These are phyloP conservation scores for Machimus atricapillus DNA, from an alignment of 2,888 invertebrate genomes.

Conservation along the genomic window DNA sequence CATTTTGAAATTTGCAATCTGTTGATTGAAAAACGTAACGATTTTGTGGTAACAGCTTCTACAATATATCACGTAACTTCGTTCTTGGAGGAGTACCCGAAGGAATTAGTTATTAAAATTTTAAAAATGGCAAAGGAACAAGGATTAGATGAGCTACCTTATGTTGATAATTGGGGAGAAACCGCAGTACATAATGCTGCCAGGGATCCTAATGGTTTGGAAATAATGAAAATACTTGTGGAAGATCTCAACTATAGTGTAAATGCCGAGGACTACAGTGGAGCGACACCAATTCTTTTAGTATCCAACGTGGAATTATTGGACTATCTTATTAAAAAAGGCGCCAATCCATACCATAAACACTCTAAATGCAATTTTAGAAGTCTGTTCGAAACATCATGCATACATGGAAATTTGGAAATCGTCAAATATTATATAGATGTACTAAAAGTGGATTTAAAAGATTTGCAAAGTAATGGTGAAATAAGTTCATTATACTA, in stretches of 20 bases:
- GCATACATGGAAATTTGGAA: background rate
- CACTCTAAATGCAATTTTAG: background rate
- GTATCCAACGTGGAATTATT: background rate
- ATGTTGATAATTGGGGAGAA: background rate
- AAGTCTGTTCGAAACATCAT: background rate
- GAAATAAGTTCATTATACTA: background rate
- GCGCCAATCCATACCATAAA: background rate
- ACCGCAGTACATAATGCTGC: background rate
- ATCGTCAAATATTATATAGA: slow-evolving; percentile 11
- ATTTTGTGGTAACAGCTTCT: background rate
- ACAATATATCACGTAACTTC: background rate
- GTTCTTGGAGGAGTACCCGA: background rate
- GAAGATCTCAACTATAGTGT: background rate
- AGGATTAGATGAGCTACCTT: background rate
- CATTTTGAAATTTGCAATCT: background rate
- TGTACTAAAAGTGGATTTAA: background rate
- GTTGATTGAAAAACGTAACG: background rate
- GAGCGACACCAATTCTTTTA: background rate
- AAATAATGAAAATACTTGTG: slow-evolving; percentile 11
- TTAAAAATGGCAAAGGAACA: background rate
- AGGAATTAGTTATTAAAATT: background rate
- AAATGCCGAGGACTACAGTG: background rate
- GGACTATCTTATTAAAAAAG: slow-evolving; percentile 19
- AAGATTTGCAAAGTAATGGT: background rate
- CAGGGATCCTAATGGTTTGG: background rate